A percentile compares a stretch with the other conserved stretches of the same genome.
Conservation (phyloP, 2,888 invertebrate species). For the Calliopum simillimum region DNA sequence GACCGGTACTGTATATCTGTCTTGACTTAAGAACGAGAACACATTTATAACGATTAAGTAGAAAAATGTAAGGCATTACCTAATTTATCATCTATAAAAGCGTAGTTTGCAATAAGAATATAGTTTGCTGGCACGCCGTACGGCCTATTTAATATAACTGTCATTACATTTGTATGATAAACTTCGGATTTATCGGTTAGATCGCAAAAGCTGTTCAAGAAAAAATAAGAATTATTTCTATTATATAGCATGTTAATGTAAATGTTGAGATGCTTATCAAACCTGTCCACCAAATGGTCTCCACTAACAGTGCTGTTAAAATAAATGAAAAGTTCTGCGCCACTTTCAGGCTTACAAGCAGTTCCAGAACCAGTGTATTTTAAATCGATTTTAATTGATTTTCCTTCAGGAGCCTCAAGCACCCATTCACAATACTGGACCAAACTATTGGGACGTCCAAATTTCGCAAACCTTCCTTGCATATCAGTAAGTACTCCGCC, state of each 20-base stretch:
- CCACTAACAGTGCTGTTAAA: constrained; percentile 42
- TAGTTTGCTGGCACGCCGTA: constrained; percentile 31
- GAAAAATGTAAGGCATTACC: constrained; percentile 29
- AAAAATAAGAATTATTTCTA: background rate
- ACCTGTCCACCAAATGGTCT: constrained; percentile 49
- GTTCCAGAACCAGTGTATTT: constrained; percentile 34
- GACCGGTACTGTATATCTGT: no score
- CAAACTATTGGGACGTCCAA: background rate
- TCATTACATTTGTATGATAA: constrained; percentile 40
- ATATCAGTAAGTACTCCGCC: constrained; percentile 76
- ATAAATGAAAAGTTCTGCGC: constrained; percentile 43
- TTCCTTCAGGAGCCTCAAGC: constrained; percentile 75
- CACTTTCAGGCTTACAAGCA: constrained; percentile 35
- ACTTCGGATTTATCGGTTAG: constrained; percentile 33
- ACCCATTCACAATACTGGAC: constrained; percentile 65
- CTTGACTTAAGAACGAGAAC: no score
- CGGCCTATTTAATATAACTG: constrained; percentile 40
- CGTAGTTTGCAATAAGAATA: constrained; percentile 41
- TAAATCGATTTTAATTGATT: constrained; percentile 63
- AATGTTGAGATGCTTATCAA: constrained; percentile 18
- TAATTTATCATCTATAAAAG: constrained; percentile 39
- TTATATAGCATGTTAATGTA: background rate
- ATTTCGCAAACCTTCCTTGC: constrained; percentile 43
- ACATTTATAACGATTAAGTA: background rate
- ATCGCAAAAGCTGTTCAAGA: constrained; percentile 40